These are phyloP conservation scores for Aphidius colemani DNA, from an alignment of 2,888 invertebrate genomes.

Conservation along the genomic window DNA sequence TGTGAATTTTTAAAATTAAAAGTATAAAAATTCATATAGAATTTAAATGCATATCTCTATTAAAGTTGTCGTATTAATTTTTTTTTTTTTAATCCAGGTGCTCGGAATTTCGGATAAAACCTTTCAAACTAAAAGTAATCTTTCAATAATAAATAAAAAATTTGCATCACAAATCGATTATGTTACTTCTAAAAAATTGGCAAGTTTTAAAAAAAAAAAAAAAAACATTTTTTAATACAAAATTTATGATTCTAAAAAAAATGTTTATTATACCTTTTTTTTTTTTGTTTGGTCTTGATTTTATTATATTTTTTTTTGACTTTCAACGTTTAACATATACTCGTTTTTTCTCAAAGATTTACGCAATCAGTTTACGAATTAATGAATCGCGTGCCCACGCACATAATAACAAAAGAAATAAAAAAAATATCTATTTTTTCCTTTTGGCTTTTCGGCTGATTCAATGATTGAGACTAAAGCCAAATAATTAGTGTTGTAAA, in stretches of 20 bases:
- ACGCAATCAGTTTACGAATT: constrained; percentile 9
- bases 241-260: constrained; percentile 6
- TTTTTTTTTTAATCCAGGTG: too few species aligned
- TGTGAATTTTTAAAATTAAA: neutral
- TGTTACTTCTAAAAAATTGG: constrained; percentile 5
- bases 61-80: too few species aligned
- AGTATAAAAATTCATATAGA: neutral
- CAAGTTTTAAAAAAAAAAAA: neutral
- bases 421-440: too few species aligned
- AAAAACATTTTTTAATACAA: neutral
- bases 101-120: too few species aligned
- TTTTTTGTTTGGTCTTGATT: neutral
- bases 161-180: constrained; percentile 28
- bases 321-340: too few species aligned
- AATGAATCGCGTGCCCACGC: constrained; percentile 18
- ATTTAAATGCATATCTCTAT: too few species aligned
- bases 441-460: too few species aligned
- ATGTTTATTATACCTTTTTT: neutral
- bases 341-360: neutral
- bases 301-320: neutral
- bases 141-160: neutral
- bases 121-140: too few species aligned
- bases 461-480: too few species aligned
- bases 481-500: too few species aligned
- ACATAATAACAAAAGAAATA: constrained; percentile 1